Evolutionary conservation across 2,888 invertebrate genomes (phyloP).

Genomic region (Drosophila falleni): DNA sequence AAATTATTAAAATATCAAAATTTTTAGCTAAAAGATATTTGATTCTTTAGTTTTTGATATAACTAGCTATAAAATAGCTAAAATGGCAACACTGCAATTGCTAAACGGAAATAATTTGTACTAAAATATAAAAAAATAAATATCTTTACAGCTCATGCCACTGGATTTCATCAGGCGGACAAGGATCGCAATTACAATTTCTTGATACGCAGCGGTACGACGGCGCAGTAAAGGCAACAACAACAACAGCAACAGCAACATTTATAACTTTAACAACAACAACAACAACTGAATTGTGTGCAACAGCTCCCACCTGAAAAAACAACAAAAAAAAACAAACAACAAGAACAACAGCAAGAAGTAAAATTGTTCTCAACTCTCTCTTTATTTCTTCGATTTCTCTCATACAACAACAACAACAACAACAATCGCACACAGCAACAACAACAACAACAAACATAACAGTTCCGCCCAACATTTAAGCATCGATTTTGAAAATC

Average conservation of each 20-base stretch:
- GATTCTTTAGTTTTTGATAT: too few relatives aligned
- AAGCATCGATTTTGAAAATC: slow-evolving; percentile 78
- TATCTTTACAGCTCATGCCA: slow-evolving; percentile 29
- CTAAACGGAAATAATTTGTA: not conserved
- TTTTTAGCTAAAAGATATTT: too few relatives aligned
- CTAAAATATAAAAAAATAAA: not conserved
- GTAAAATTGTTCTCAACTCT: slow-evolving; percentile 31
- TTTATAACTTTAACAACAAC: slow-evolving; percentile 16
- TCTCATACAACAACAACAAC: slow-evolving; percentile 43
- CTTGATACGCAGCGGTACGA: slow-evolving; percentile 69
- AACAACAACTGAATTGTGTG: slow-evolving; percentile 74
- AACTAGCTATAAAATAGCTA: not conserved
- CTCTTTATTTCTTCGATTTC: slow-evolving; percentile 44
- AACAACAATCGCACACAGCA: slow-evolving; percentile 55
- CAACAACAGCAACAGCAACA: slow-evolving; percentile 25
- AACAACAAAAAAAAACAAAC: slow-evolving; percentile 26
- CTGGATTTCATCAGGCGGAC: slow-evolving; percentile 69
- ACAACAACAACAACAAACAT: slow-evolving; percentile 47
- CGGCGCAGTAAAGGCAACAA: slow-evolving; percentile 58
- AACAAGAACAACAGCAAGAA: slow-evolving; percentile 38
- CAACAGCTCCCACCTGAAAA: slow-evolving; percentile 74
- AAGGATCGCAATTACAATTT: slow-evolving; percentile 75
- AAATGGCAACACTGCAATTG: not conserved
- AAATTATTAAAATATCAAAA: too few relatives aligned
- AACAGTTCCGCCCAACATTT: slow-evolving; percentile 77